Conservation (phyloP, 64 coral and sea anemone species). For the Anthopleura sola region DNA sequence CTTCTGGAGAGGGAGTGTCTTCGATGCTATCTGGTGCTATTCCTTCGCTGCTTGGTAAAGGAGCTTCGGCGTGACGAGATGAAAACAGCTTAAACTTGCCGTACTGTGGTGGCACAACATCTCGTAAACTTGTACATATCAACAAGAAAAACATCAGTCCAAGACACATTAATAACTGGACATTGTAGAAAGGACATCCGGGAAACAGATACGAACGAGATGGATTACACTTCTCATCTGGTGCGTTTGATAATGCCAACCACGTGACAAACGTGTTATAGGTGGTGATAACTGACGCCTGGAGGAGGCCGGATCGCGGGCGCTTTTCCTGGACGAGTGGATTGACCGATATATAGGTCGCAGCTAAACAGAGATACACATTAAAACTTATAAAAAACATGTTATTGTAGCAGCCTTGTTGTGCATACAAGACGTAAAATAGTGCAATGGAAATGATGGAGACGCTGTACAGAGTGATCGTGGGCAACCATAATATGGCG, state of each 20-base stretch:
- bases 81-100: slow-evolving; percentile 69
- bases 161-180: slow-evolving; percentile 69
- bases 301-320: slow-evolving; percentile 82
- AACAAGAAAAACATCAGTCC: slow-evolving; percentile 86
- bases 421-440: slow-evolving; percentile 69
- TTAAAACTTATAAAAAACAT: slow-evolving; percentile 95
- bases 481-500: slow-evolving; percentile 70
- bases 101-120: slow-evolving; percentile 79
- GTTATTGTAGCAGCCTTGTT: slow-evolving; percentile 75
- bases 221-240: slow-evolving; percentile 80
- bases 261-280: slow-evolving; percentile 93
- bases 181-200: slow-evolving; percentile 74
- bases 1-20: background rate
- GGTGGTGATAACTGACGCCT: slow-evolving; percentile 82
- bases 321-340: slow-evolving; percentile 76
- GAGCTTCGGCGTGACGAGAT: background rate
- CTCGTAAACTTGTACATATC: slow-evolving; percentile 61
- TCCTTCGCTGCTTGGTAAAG: background rate
- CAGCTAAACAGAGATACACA: slow-evolving; percentile 77
- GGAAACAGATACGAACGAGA: slow-evolving; percentile 75
- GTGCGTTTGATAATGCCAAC: slow-evolving; percentile 86
- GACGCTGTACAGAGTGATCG: slow-evolving; percentile 69
- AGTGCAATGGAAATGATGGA: slow-evolving; percentile 66
- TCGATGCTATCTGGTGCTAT: background rate
- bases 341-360: slow-evolving; percentile 85